phyloP scores from a whole-genome alignment of 2,888 invertebrate genomes.

The Sepioteuthis lessoniana region DNA sequence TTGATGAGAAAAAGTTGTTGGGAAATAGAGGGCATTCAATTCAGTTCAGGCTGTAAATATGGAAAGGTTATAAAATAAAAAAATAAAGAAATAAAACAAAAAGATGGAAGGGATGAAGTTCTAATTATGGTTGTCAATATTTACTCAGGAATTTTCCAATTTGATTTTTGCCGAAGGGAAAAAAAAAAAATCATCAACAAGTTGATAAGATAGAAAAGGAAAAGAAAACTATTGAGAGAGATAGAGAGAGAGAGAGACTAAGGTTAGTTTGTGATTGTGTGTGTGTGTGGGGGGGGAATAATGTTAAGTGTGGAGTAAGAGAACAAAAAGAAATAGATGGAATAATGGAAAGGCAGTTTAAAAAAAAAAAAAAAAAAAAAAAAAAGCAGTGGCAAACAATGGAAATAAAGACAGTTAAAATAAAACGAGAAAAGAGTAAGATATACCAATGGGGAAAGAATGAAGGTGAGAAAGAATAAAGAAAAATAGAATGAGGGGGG shows the following conservation, averaged over 20 bases:
- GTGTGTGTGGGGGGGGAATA: background rate
- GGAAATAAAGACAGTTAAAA: background rate
- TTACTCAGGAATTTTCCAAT: background rate
- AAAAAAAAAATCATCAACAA: background rate
- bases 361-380: background rate
- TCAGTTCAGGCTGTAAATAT: background rate
- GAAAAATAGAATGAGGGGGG: background rate
- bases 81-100: too few species aligned
- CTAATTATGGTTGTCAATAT: conserved; percentile 9
- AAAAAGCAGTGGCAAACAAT: background rate
- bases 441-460: background rate
- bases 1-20: background rate
- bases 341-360: too few species aligned
- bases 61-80: background rate
- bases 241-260: background rate
- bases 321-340: background rate
- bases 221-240: background rate
- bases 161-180: background rate
- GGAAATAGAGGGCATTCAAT: background rate
- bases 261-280: background rate
- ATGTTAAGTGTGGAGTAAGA: background rate
- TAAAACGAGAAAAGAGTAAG: background rate
- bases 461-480: background rate
- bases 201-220: background rate
- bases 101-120: background rate